Percentiles rank a stretch among this genome's conserved stretches.
phyloP scores from a whole-genome alignment of 2,113 vertebrate genomes.

The Dromiciops gliroides region DNA sequence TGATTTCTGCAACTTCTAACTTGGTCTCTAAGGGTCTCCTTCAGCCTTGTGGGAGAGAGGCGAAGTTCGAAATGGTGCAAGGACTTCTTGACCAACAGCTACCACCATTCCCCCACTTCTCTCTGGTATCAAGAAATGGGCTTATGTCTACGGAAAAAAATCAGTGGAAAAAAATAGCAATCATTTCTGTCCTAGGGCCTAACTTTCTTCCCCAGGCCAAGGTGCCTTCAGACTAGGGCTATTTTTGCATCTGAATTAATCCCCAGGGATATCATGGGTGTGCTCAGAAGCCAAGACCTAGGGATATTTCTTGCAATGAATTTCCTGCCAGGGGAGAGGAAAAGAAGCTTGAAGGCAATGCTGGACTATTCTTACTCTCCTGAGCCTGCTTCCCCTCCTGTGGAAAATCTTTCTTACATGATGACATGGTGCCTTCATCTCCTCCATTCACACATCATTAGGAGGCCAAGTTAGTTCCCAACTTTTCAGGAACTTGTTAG shows the following conservation, averaged over 20 bases:
- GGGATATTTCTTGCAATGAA: slow-evolving; percentile 57
- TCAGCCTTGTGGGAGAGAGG: background rate
- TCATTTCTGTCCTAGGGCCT: background rate
- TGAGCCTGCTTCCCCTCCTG: slow-evolving; percentile 42
- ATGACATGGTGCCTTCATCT: slow-evolving; percentile 78
- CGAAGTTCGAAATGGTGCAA: background rate
- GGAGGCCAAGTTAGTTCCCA: slow-evolving; percentile 71
- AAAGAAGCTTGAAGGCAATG: background rate
- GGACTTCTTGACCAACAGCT: background rate
- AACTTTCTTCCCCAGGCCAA: background rate
- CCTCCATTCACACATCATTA: slow-evolving; percentile 78
- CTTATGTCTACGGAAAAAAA: background rate
- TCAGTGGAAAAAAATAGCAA: background rate
- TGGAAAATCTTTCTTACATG: slow-evolving; percentile 70
- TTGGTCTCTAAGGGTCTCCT: background rate
- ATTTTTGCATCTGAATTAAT: slow-evolving; percentile 66
- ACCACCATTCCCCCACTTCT: background rate
- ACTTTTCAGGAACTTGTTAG: slow-evolving; percentile 79
- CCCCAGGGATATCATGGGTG: slow-evolving; percentile 4
- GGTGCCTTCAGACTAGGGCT: slow-evolving; percentile 38
- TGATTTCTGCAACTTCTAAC: background rate
- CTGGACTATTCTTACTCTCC: slow-evolving; percentile 14
- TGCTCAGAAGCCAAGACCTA: slow-evolving; percentile 60
- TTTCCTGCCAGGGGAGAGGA: slow-evolving; percentile 41
- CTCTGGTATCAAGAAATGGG: background rate